Evolutionary conservation across 2,888 invertebrate species (phyloP), one percentile per base, ranked within the genome.

Genomic region (Norana najaformis): DNA sequence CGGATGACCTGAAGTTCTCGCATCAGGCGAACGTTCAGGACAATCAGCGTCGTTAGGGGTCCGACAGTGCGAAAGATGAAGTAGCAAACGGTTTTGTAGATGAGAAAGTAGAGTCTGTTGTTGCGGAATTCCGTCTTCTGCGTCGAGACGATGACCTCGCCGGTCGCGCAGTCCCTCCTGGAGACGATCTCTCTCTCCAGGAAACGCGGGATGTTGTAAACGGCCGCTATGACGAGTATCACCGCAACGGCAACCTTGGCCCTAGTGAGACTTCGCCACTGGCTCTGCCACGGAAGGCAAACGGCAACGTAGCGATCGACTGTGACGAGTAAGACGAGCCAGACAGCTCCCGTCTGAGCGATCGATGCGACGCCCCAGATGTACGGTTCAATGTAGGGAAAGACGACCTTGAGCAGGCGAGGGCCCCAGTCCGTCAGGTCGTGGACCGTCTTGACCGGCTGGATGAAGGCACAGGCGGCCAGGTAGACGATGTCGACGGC

Each of bases 21-120:
- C 38, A 92, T 91, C n/a, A 92, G 92, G 20, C 88, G 88, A 8
- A 89, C 36, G 91, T 92, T 92, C 36, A 92, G 90, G 13, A 90
- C 41, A 53, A 92, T 83, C 36, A 92, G 90, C 14, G 90, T 90
- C 41, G 92, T 20, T 47, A 92, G 91, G 0, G 92, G 92, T 6
- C 92, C 92, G 37, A 92, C 89, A 18, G 92, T 88, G n/a, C 92
- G 91, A 90, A 92, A 92, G 34, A 92, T 90, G 89, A 92, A 92
- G 90, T 92, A 92, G 85, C 90, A 85, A 83, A 92, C 83, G 18
- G 92, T 92, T 83, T 92, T 92, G 91, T 92, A 92, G 90, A 92
- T 90, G n/a, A 92, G 90, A 82, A 92, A 92, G 89, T 92, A 92
- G 35, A 91, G 30, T 38, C 85, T 38, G 83, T 83, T 88, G 69